Evolutionary conservation across 2,797 vertebrate species (phyloP).

Genomic region (Vespertilio murinus): DNA sequence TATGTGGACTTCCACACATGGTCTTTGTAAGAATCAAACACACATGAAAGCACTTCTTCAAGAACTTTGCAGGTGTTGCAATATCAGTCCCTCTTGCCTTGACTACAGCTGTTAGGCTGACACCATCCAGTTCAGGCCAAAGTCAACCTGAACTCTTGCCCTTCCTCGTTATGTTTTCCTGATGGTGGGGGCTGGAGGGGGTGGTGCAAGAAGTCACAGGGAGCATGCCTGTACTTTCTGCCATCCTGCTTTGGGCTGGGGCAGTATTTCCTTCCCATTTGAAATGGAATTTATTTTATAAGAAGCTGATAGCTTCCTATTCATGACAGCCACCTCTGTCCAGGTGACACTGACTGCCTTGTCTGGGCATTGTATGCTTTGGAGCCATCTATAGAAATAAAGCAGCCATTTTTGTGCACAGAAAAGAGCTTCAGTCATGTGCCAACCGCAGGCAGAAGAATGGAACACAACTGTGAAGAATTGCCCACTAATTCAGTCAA

Average conservation of each 20-base stretch:
- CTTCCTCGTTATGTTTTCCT: background rate
- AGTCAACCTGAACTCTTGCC: background rate
- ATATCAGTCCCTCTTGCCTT: background rate
- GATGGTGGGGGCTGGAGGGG: background rate
- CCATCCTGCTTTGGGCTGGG: conserved; percentile 29
- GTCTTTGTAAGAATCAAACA: background rate
- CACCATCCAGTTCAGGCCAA: background rate
- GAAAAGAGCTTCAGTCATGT: conserved; percentile 32
- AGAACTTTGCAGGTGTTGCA: background rate
- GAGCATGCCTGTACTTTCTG: conserved; percentile 7
- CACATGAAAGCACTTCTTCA: background rate
- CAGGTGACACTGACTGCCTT: conserved; percentile 64
- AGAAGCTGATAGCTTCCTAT: conserved; percentile 75
- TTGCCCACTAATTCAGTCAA: conserved; percentile 10
- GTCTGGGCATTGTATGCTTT: background rate
- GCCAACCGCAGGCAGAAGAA: conserved; percentile 22
- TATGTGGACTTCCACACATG: background rate
- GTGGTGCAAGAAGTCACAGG: background rate
- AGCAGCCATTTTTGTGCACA: conserved; percentile 53
- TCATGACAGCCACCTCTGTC: conserved; percentile 75
- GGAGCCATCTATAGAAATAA: conserved; percentile 60
- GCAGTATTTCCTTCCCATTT: conserved; percentile 46
- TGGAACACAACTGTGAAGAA: conserved; percentile 13
- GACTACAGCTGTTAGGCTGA: background rate
- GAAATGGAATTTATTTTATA: conserved; percentile 61